Evolutionary conservation across 2,797 vertebrate species (phyloP), one percentile per base, ranked within the genome.

Genomic region (Microctenopoma stevenorrisi): DNA sequence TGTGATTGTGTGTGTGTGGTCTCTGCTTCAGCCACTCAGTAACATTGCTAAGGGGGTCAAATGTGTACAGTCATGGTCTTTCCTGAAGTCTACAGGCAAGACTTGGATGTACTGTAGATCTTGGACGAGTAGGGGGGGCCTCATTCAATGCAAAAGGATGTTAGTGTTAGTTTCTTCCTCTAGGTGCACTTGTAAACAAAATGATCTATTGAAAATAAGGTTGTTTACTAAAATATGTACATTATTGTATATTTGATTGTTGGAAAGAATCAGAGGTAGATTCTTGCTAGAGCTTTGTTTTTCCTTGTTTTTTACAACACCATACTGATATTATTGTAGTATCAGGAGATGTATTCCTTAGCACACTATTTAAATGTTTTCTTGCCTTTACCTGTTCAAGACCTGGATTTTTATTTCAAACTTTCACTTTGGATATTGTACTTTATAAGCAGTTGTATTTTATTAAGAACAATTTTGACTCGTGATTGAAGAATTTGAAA

Each of bases 401-500:
- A 83, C 69, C 87, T 95, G 78, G 65, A 92, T 94, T 96, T 90
- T 91, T 92, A 94, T 93, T 94, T 95, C 93, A 93, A 88, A 91
- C 90, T 94, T 93, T 95, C 92, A 92, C 86, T 95, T 96, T 96
- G 92, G 94, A 96, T 95, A 97, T 94, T 97, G 96, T 96, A 96
- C 95, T 97, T 98, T 97, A 95, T 97, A 96, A 94, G 94, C 94
- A 95, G 94, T 94, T 96, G 95, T 98, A 97, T 98, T 99, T 98
- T 98, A 96, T 95, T 95, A 97, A 95, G 94, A 95, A 86, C 91
- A 90, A 92, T 95, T 91, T 95, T 94, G 93, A 96, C 92, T 95
- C 93, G 92, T 93, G 91, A 93, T 93, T 91, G 92, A 93, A 94
- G 92, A 94, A 94, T 94, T 89, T 90, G 82, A 95, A 91, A 92